Evolutionary conservation across 2,888 invertebrate genomes (phyloP).

Genomic region (Thumatha senex): DNA sequence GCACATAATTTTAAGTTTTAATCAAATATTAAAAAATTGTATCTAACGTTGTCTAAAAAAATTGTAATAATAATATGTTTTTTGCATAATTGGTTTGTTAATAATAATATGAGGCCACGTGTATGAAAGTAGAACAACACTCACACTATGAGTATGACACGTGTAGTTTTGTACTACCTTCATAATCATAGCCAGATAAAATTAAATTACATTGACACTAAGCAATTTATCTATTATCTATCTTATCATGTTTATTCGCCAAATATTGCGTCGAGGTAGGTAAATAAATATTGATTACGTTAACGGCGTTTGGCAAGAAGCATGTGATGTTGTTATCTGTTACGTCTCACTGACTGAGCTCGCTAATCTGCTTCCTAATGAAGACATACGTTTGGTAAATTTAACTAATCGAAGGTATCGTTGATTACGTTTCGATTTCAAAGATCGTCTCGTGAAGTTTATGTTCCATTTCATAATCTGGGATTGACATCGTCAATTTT

Average conservation of each 20-base stretch:
- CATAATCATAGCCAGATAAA: slow-evolving; percentile 10
- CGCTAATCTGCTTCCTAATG: slow-evolving; percentile 62
- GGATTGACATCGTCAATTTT: too few species aligned
- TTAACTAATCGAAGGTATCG: slow-evolving; percentile 55
- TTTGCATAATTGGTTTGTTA: too few species aligned
- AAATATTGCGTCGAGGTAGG: slow-evolving; percentile 36
- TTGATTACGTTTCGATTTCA: slow-evolving; percentile 35
- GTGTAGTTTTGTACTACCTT: background rate
- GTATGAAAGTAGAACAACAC: background rate
- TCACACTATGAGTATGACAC: background rate
- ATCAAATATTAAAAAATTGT: background rate
- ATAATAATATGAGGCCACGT: background rate
- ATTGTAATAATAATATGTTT: too few species aligned
- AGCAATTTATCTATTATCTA: slow-evolving; percentile 17
- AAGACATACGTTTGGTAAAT: slow-evolving; percentile 59
- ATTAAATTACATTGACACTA: slow-evolving; percentile 28
- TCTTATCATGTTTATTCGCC: slow-evolving; percentile 39
- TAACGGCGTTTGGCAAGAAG: slow-evolving; percentile 40
- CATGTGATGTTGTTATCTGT: slow-evolving; percentile 54
- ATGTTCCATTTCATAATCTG: too few species aligned
- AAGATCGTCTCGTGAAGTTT: too few species aligned
- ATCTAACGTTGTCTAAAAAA: background rate
- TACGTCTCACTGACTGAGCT: slow-evolving; percentile 47
- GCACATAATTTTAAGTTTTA: too few species aligned
- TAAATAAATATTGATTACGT: slow-evolving; percentile 39